Evolutionary conservation across 2,797 vertebrate species (phyloP), one percentile per base, ranked within the genome.

Genomic region (Hoplostethus mediterraneus): DNA sequence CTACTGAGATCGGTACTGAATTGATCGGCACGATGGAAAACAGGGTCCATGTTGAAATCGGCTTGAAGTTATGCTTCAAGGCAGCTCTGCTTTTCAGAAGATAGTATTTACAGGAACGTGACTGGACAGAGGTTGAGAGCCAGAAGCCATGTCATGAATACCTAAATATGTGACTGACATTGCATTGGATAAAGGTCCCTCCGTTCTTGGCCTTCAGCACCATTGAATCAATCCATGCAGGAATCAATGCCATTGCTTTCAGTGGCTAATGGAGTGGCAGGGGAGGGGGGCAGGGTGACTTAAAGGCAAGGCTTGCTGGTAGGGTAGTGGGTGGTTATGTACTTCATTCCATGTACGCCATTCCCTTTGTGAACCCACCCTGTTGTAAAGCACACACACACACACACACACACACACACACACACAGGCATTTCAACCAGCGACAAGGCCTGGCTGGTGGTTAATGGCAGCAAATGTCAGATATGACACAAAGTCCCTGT

Each of bases 381-480:
- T 12, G 58, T 8, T 8, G 6, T 8, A 6, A 36, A 6, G 7
- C 33, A 36, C 33, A 36, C 11, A 13, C 42, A 44, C 12, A 44
- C 28, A 30, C 17, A 28, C 16, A 0, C 57, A 56, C 48, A 16
- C 11, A 13, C 42, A 44, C 12, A 44, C 60, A 58, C 62, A 77
- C 28, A 55, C 30, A 33, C 10, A 40, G 47, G 49, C 67, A 55
- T 73, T 79, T 63, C 52, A 52, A 38, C 36, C 6, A 1, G 61
- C 6, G 44, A 65, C 63, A 70, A 38, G 6, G 40, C 53, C 25
- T 48, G 49, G 59, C 64, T 60, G 67, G 21, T 67, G 63, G 73
- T 58, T 75, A 72, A 63, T 82, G 82, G 47, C 53, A 42, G 54
- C 56, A 79, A 72, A 79, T 86, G 85, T 82, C 79, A 57, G 64